A percentile compares a stretch with the other conserved stretches of the same genome.
Evolutionary conservation across 2,797 vertebrate genomes (phyloP).

Genomic region (Spizella passerina): DNA sequence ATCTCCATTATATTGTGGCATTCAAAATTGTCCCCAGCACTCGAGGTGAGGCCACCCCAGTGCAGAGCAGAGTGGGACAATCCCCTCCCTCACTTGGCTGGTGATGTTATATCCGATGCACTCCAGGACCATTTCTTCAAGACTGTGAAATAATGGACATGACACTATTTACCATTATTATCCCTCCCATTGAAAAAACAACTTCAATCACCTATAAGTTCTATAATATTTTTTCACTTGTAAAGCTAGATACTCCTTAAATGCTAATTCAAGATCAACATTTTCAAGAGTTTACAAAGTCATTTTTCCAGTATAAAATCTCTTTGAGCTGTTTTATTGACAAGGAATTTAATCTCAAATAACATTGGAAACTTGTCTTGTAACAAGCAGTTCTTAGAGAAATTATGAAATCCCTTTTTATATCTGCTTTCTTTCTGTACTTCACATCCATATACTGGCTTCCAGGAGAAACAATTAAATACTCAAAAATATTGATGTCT

Average conservation of each 20-base stretch:
- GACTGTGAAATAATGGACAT: not conserved
- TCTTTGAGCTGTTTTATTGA: not conserved
- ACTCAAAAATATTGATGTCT: not conserved
- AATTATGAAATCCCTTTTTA: not conserved
- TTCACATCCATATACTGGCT: not conserved
- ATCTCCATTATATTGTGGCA: too few species aligned
- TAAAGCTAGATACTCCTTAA: not conserved
- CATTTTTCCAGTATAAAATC: not conserved
- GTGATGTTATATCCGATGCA: accelerated
- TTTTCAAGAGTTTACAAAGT: not conserved
- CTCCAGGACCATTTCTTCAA: not conserved
- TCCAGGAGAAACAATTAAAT: not conserved
- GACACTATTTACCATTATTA: not conserved
- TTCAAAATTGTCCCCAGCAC: not conserved
- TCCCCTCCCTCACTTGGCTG: accelerated
- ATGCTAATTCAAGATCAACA: not conserved
- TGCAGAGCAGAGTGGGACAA: not conserved
- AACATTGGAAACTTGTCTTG: not conserved
- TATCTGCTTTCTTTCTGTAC: not conserved
- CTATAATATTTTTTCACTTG: not conserved
- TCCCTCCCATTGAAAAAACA: not conserved
- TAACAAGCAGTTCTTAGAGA: not conserved
- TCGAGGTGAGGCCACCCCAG: not conserved
- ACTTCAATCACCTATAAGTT: not conserved
- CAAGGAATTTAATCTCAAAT: not conserved